A percentile compares a stretch with the other conserved stretches of the same genome.
These are phyloP conservation scores for Malurus cyaneus DNA, from an alignment of 2,113 vertebrate genomes.

Conservation along the genomic window DNA sequence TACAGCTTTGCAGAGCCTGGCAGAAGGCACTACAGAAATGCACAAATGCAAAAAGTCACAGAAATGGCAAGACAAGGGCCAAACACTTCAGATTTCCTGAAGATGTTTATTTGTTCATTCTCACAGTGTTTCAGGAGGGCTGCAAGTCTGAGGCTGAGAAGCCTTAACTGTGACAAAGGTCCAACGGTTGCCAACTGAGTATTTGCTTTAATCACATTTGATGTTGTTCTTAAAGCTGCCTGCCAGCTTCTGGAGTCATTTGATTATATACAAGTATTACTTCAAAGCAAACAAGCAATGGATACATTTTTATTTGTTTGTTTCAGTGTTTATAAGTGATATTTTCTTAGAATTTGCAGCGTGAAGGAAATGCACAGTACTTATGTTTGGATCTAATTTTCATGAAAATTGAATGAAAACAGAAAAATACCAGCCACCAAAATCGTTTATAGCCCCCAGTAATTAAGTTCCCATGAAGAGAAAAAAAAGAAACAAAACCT, in stretches of 20 bases:
- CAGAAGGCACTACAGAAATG: neutral
- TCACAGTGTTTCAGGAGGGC: neutral
- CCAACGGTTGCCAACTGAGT: neutral
- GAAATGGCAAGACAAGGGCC: neutral
- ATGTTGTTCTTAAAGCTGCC: constrained; percentile 41
- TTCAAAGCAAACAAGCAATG: constrained; percentile 54
- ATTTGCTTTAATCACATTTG: constrained; percentile 50
- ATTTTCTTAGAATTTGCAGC: constrained; percentile 32
- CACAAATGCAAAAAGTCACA: neutral
- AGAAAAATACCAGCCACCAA: neutral
- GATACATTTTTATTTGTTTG: constrained; percentile 55
- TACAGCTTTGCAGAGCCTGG: neutral
- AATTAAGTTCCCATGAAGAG: constrained; percentile 26
- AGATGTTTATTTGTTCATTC: constrained; percentile 25
- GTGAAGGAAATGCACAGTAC: neutral
- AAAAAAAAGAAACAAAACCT: neutral
- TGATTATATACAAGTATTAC: constrained; percentile 46
- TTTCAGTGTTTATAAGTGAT: constrained; percentile 36
- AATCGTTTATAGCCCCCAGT: neutral
- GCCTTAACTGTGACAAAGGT: constrained; percentile 20
- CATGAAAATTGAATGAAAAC: constrained; percentile 17
- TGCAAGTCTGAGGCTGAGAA: neutral
- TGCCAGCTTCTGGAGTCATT: constrained; percentile 52
- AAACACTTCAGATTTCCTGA: neutral
- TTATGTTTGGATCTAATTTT: constrained; percentile 18